phyloP scores from a whole-genome alignment of 2,797 vertebrate species.

The Ptychadena robeensis region DNA sequence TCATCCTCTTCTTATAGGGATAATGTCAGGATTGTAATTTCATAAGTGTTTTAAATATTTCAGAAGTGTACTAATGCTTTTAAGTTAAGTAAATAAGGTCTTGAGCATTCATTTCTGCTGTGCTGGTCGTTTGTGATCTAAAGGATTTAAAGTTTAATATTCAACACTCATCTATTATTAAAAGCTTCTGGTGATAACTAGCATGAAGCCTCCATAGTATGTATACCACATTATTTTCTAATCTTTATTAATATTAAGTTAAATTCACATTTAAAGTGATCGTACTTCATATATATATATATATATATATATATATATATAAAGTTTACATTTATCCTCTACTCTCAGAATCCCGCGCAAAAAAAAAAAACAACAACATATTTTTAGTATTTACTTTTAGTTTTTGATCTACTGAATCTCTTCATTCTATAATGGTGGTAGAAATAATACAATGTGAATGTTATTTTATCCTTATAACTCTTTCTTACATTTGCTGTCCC shows the following conservation, averaged over 20 bases:
- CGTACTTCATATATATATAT: neutral
- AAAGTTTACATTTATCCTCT: no score
- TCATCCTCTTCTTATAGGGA: neutral
- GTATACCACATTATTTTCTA: neutral
- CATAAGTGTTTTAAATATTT: neutral
- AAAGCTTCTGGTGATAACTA: neutral
- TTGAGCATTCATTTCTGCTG: neutral
- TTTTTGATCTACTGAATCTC: no score
- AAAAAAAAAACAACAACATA: no score
- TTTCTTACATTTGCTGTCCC: no score
- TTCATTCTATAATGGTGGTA: no score
- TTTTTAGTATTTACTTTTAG: no score
- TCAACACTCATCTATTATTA: neutral
- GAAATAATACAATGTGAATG: no score
- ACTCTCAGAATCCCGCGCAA: no score
- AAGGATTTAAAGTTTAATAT: neutral
- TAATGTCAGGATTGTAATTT: neutral
- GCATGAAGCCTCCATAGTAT: neutral
- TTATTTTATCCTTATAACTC: no score
- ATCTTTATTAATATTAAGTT: neutral
- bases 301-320: no score
- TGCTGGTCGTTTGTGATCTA: constrained; percentile 7
- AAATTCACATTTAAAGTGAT: neutral
- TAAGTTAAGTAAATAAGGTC: neutral
- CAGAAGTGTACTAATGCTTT: neutral